Evolutionary conservation across 2,797 vertebrate species (phyloP).

Genomic region (Tokudaia muenninki): DNA sequence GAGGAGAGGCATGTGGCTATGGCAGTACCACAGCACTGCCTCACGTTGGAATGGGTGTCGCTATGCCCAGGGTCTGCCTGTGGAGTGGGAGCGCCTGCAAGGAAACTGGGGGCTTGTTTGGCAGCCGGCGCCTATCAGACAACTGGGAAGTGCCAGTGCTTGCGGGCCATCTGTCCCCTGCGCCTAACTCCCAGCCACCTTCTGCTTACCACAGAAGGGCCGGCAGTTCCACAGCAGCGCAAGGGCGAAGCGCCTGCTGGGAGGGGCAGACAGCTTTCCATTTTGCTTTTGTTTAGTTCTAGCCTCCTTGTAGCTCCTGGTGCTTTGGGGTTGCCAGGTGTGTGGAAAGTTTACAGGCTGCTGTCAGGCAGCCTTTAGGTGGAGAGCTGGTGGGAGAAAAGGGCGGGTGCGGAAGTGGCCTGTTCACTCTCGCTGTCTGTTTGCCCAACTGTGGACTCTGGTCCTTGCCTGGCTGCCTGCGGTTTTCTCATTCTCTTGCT

Average conservation of each 20-base stretch:
- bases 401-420: slow-evolving; percentile 20
- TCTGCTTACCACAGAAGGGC: slow-evolving; percentile 86
- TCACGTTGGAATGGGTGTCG: background rate
- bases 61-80: background rate
- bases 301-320: slow-evolving; percentile 41
- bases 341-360: slow-evolving; percentile 83
- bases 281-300: slow-evolving; percentile 81
- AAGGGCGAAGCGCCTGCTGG: slow-evolving; percentile 65
- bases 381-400: slow-evolving; percentile 23
- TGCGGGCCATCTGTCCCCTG: slow-evolving; percentile 88
- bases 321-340: slow-evolving; percentile 56
- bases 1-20: background rate
- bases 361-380: background rate
- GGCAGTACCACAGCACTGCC: background rate
- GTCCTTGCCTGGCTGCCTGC: background rate
- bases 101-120: slow-evolving; percentile 73
- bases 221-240: slow-evolving; percentile 60
- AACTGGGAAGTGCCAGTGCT: slow-evolving; percentile 84
- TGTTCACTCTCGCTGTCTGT: slow-evolving; percentile 58
- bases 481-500: background rate
- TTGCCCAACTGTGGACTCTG: slow-evolving; percentile 62
- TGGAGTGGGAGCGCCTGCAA: background rate
- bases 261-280: slow-evolving; percentile 68
- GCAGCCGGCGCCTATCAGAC: slow-evolving; percentile 82
- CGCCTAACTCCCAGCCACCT: slow-evolving; percentile 79